phyloP scores from a whole-genome alignment of 2,888 invertebrate species.

The Sinhomidia bicolor region DNA sequence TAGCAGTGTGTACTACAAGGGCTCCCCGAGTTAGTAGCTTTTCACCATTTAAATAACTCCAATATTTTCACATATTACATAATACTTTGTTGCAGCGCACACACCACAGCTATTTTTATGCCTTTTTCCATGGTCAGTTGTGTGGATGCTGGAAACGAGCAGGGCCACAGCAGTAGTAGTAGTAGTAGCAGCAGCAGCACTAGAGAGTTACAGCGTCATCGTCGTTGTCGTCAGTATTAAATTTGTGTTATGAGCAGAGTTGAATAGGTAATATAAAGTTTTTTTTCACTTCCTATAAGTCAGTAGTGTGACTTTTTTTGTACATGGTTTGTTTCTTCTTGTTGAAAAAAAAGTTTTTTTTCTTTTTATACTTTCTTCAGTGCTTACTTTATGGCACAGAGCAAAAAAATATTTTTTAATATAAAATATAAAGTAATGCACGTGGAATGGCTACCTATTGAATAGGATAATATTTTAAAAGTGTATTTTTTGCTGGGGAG shows the following conservation, averaged over 20 bases:
- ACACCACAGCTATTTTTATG: background rate
- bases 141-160: background rate
- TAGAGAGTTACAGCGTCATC: no score
- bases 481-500: no score
- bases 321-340: background rate
- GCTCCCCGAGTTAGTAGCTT: background rate
- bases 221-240: no score
- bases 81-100: background rate
- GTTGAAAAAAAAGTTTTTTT: slow-evolving; percentile 23
- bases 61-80: background rate
- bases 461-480: no score
- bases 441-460: no score
- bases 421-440: no score
- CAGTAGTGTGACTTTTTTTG: slow-evolving; percentile 7
- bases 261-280: background rate
- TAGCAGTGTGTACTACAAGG: slow-evolving; percentile 17
- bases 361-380: background rate
- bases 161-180: no score
- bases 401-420: slow-evolving; percentile 16
- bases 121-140: slow-evolving; percentile 30
- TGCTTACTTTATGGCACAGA: background rate
- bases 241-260: background rate
- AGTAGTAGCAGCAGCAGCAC: no score
- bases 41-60: background rate
- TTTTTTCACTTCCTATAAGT: background rate